Evolutionary conservation across 1,140 invertebrate genomes (phyloP).

Genomic region (Drosophila kurseongensis): DNA sequence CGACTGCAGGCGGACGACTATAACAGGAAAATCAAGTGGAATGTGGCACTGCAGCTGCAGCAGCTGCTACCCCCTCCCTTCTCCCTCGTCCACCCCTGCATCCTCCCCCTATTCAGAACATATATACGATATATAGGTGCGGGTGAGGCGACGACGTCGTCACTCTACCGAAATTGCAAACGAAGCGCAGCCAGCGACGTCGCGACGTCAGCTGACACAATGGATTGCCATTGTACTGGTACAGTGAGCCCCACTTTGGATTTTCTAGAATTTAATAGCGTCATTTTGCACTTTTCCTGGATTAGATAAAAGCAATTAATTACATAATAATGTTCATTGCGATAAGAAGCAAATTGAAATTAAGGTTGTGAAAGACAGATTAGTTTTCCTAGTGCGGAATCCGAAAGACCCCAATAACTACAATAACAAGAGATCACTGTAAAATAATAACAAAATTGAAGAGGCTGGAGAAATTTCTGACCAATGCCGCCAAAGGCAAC

Average conservation of each 20-base stretch:
- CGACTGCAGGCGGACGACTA: constrained; percentile 56
- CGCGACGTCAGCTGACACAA: constrained; percentile 74
- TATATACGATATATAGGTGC: constrained; percentile 29
- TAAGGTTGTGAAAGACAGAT: too few relatives aligned
- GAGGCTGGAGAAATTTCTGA: constrained; percentile 2
- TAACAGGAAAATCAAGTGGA: constrained; percentile 81
- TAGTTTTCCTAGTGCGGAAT: too few relatives aligned
- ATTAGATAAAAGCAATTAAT: too few relatives aligned
- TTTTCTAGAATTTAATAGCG: background rate
- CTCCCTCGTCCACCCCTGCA: background rate
- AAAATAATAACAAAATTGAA: background rate
- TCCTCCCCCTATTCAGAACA: constrained; percentile 30
- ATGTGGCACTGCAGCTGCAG: constrained; percentile 68
- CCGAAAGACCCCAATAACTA: background rate
- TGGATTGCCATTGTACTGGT: constrained; percentile 60
- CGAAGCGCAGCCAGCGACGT: constrained; percentile 45
- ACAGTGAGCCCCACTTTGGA: constrained; percentile 8
- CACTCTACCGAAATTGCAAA: constrained; percentile 67
- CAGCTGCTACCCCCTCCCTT: constrained; percentile 39
- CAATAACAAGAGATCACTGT: constrained; percentile 10
- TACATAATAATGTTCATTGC: too few relatives aligned
- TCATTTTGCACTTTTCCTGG: background rate
- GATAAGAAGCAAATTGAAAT: too few relatives aligned
- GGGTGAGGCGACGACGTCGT: constrained; percentile 54
- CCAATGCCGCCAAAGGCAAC: constrained; percentile 22